Evolutionary conservation across 2,888 invertebrate genomes (phyloP).

Genomic region (Plusia festucae): DNA sequence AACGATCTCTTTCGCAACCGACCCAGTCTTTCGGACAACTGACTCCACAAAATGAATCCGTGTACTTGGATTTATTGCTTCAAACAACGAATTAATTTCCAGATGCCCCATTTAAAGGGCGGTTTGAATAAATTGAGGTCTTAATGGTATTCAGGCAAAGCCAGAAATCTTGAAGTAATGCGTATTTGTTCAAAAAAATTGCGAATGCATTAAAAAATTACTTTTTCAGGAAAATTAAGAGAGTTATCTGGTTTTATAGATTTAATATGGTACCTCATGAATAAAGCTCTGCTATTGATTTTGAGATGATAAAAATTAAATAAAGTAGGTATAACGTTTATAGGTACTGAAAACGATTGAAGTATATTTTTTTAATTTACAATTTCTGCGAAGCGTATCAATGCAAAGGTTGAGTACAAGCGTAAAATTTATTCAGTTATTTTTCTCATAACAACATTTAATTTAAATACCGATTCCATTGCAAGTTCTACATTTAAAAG

Average conservation of each 20-base stretch:
- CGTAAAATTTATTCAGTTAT: neutral
- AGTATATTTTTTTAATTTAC: neutral
- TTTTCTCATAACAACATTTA: neutral
- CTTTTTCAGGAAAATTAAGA: neutral
- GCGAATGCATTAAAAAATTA: neutral
- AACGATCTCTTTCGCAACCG: conserved; percentile 48
- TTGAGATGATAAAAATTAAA: neutral
- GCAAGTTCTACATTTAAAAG: conserved; percentile 1
- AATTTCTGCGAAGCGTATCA: neutral
- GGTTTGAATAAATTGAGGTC: conserved; percentile 27
- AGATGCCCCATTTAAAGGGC: conserved; percentile 28
- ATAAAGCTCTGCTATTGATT: too few species aligned
- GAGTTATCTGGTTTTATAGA: too few species aligned
- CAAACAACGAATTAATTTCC: conserved; percentile 42
- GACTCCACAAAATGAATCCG: conserved; percentile 47
- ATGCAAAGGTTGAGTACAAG: neutral
- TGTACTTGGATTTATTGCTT: conserved; percentile 40
- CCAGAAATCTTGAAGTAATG: neutral
- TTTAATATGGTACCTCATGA: too few species aligned
- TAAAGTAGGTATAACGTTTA: too few species aligned
- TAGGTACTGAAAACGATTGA: neutral
- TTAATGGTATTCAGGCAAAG: conserved; percentile 22
- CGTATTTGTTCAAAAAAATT: neutral
- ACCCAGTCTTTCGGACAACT: conserved; percentile 49
- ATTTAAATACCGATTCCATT: conserved; percentile 1